These are phyloP conservation scores for Amazona ochrocephala DNA, from an alignment of 2,797 vertebrate species.

Conservation along the genomic window DNA sequence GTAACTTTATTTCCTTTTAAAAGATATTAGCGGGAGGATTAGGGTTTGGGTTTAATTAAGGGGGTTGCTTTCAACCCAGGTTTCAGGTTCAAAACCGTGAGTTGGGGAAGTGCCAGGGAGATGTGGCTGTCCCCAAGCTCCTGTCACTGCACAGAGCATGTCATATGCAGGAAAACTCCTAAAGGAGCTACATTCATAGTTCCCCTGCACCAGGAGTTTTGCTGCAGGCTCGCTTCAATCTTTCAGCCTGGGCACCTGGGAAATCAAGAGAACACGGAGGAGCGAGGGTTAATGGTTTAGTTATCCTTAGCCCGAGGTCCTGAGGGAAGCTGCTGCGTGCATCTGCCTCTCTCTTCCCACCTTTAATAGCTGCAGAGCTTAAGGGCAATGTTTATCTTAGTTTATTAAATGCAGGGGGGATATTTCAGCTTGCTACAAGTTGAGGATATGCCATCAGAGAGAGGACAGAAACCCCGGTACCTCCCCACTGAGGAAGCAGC, in stretches of 20 bases:
- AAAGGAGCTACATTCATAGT: background rate
- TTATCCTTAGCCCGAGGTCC: slow-evolving; percentile 9
- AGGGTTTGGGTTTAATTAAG: background rate
- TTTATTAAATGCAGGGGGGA: background rate
- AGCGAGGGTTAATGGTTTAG: background rate
- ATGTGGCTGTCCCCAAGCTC: background rate
- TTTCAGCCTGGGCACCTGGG: background rate
- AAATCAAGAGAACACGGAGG: background rate
- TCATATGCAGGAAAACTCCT: background rate
- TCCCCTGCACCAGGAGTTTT: background rate
- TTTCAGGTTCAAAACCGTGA: background rate
- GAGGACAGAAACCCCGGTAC: background rate
- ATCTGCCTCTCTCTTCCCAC: background rate
- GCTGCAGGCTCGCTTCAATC: background rate
- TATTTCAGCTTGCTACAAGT: background rate
- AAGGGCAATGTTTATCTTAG: background rate
- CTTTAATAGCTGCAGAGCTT: background rate
- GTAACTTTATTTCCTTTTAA: background rate
- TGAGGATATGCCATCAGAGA: background rate
- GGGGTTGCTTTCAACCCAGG: background rate
- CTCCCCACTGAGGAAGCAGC: background rate
- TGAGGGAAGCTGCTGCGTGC: background rate
- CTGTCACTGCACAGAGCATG: background rate
- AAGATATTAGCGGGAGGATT: background rate
- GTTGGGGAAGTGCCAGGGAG: background rate